Evolutionary conservation across 1,140 invertebrate genomes (phyloP), one percentile per base, ranked within the genome.

Genomic region (Drosophila takahashii): DNA sequence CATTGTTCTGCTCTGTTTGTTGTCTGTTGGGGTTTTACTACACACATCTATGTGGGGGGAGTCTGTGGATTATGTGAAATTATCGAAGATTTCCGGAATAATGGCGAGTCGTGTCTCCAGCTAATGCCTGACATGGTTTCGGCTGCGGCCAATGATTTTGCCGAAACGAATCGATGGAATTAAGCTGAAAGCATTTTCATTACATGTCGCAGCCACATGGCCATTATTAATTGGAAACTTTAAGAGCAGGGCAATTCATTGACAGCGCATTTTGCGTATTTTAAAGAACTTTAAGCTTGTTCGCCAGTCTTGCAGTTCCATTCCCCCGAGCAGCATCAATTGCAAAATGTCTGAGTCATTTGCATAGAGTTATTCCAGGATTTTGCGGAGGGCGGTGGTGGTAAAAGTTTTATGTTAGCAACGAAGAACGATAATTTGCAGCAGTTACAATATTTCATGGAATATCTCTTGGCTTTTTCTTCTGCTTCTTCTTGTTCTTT

Each of bases 11-110:
- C 27, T 61, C 51, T 45, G 52, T 42, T 47, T 60, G 47, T 58
- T 37, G 29, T 41, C 27, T 60, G 42, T 48, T 11, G 50, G 34
- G 52, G 32, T 16, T 34, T 16, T 11, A 11, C 36, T 18, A 32
- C 48, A 16, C 15, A 34, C 45, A 16, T n/a, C n/a, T 22, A 22
- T 61, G 37, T 62, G 56, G 39, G 39, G 15, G 32, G 34, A 61
- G 61, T 59, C 54, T 65, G 45, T 61, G 59, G 66, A 83, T 89
- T 89, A 83, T 79, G 70, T 77, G 66, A 89, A 77, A 87, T 87
- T 83, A 87, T 89, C 79, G 71, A 69, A 83, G 70, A 87, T 87
- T 79, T 89, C 71, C 66, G 79, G 66, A 50, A 79, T 77, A 83
- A 87, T 79, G 62, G 62, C 70, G 54, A 86, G 62, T 86, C 50